Evolutionary conservation across 2,888 invertebrate species (phyloP).

Genomic region (Ectropis crepuscularia): DNA sequence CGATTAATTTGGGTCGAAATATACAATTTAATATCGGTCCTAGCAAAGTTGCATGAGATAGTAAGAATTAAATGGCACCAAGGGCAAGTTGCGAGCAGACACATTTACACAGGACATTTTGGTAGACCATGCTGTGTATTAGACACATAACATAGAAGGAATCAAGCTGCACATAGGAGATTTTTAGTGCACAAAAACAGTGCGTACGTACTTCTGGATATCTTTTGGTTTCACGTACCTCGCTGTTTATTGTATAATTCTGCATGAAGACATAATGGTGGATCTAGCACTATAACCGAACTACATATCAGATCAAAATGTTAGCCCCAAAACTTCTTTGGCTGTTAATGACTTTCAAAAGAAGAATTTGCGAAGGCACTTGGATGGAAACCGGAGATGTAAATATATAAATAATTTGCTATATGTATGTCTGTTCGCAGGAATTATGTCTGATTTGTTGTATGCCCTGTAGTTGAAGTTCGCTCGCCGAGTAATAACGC

Average conservation of each 20-base stretch:
- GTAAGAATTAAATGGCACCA: conserved; percentile 7
- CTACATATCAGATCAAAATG: conserved; percentile 21
- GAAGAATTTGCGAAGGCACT: conserved; percentile 70
- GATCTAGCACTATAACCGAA: conserved; percentile 10
- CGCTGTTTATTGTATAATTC: conserved; percentile 27
- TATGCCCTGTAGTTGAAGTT: conserved; percentile 89
- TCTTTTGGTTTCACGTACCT: conserved; percentile 37
- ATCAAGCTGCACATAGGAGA: conserved; percentile 29
- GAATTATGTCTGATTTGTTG: conserved; percentile 91
- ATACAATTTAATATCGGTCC: background rate
- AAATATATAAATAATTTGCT: conserved; percentile 73
- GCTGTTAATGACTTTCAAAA: conserved; percentile 12
- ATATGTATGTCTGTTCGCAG: conserved; percentile 94
- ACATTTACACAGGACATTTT: conserved; percentile 4
- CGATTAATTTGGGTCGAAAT: conserved; percentile 10
- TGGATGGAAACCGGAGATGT: conserved; percentile 58
- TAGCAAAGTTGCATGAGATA: background rate
- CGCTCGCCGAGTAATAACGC: conserved; percentile 92
- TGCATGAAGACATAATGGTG: conserved; percentile 39
- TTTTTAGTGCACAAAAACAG: conserved; percentile 31
- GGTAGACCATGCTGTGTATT: conserved; percentile 22
- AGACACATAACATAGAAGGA: conserved; percentile 10
- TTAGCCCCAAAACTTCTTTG: conserved; percentile 1
- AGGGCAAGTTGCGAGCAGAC: conserved; percentile 11
- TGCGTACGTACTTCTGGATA: conserved; percentile 30